A percentile compares a stretch with the other conserved stretches of the same genome.
phyloP scores from a whole-genome alignment of 2,888 invertebrate genomes.

The Synergus gifuensis region DNA sequence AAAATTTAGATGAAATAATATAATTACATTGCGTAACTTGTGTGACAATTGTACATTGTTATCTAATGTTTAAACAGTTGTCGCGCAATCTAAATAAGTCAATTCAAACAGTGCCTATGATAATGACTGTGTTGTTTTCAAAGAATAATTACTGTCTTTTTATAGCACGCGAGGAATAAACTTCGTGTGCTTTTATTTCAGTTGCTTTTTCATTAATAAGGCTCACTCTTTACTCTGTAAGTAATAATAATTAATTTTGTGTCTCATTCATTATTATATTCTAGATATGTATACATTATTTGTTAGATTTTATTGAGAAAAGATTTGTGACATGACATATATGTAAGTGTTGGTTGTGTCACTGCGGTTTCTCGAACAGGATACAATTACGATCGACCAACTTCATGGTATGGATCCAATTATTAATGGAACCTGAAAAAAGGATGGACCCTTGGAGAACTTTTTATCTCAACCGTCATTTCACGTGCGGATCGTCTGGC shows the following conservation, averaged over 20 bases:
- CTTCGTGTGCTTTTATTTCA: too few relatives aligned
- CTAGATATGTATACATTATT: not conserved
- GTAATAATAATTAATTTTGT: not conserved
- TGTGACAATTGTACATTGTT: not conserved
- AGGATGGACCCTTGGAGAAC: conserved; percentile 28
- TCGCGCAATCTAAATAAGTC: not conserved
- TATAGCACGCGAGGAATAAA: not conserved
- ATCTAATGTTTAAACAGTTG: conserved; percentile 14
- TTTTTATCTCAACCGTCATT: conserved; percentile 37
- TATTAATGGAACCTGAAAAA: not conserved
- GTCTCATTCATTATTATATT: not conserved
- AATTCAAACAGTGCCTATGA: not conserved
- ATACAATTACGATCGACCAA: not conserved
- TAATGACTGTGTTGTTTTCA: conserved; percentile 3
- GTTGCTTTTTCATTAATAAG: too few relatives aligned
- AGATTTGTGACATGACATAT: not conserved
- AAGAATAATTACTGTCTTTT: not conserved
- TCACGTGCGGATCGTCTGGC: conserved; percentile 20
- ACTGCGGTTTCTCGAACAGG: not conserved
- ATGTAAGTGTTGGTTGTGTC: not conserved
- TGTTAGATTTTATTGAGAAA: not conserved
- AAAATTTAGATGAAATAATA: conserved; percentile 20
- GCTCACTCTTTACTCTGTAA: not conserved
- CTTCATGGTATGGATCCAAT: conserved; percentile 9
- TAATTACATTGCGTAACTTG: not conserved